These are phyloP conservation scores for Trochalopteron elliotii DNA, from an alignment of 2,113 vertebrate species.

Conservation along the genomic window DNA sequence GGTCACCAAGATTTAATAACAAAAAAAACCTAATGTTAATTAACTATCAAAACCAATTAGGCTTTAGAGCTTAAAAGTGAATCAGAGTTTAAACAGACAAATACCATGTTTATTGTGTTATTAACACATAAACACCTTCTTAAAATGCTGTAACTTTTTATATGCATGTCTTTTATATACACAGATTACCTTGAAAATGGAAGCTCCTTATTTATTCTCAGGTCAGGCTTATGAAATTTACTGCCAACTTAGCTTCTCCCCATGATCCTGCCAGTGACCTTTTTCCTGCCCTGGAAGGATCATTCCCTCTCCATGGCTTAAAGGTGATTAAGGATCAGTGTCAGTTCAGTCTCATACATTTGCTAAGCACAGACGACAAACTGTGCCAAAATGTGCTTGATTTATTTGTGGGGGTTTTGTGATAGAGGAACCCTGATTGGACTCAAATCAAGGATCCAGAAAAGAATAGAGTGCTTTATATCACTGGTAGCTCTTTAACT, in stretches of 20 bases:
- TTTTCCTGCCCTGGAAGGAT: constrained; percentile 40
- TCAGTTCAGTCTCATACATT: constrained; percentile 61
- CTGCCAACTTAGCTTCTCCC: constrained; percentile 42
- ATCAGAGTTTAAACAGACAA: not conserved
- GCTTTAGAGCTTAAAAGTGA: not conserved
- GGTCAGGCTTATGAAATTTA: constrained; percentile 46
- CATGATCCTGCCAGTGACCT: constrained; percentile 46
- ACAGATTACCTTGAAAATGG: not conserved
- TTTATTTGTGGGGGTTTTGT: constrained; percentile 52
- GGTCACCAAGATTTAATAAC: not conserved
- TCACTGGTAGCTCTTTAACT: constrained; percentile 64
- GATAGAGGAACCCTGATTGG: constrained; percentile 16
- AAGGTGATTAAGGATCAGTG: constrained; percentile 68
- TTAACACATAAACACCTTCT: not conserved
- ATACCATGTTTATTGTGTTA: not conserved
- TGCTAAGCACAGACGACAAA: constrained; percentile 46
- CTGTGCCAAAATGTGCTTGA: constrained; percentile 58
- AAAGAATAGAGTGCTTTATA: constrained; percentile 66
- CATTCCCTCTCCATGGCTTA: constrained; percentile 30
- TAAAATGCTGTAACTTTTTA: not conserved
- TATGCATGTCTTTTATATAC: not conserved
- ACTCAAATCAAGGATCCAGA: constrained; percentile 53
- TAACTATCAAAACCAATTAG: not conserved
- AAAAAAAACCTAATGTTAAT: not conserved
- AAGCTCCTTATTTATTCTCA: constrained; percentile 22